These are phyloP conservation scores for Epinephelus cyanopodus DNA, from an alignment of 2,113 vertebrate species.

Conservation along the genomic window DNA sequence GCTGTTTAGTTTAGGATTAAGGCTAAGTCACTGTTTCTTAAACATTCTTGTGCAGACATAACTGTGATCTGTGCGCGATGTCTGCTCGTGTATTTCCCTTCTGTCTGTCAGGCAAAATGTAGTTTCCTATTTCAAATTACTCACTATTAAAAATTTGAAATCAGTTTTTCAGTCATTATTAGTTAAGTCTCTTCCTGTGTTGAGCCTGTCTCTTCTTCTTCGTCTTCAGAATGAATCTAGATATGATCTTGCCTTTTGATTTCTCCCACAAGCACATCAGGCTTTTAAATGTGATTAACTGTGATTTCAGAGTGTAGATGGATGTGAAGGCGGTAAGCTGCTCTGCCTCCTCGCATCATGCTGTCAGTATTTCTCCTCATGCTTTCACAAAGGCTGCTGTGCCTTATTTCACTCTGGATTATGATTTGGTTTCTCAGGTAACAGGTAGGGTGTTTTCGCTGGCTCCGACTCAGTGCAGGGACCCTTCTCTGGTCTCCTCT, in stretches of 20 bases:
- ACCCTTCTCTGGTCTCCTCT: neutral
- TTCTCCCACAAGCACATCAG: neutral
- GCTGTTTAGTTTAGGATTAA: conserved; percentile 74
- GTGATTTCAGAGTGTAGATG: conserved; percentile 25
- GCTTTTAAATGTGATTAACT: neutral
- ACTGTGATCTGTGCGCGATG: conserved; percentile 5
- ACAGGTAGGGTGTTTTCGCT: neutral
- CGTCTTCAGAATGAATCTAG: neutral
- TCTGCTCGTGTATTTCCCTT: neutral
- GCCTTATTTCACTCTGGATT: conserved; percentile 21
- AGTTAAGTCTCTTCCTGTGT: neutral
- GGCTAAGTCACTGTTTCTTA: conserved; percentile 66
- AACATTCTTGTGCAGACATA: conserved; percentile 62
- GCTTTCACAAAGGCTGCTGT: neutral
- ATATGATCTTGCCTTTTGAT: neutral
- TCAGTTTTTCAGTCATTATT: neutral
- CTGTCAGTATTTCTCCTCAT: conserved; percentile 23
- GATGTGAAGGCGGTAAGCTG: conserved; percentile 42
- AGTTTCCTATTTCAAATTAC: neutral
- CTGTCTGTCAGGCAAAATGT: neutral
- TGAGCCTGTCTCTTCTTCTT: neutral
- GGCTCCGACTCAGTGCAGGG: neutral
- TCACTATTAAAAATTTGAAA: neutral
- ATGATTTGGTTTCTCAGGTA: neutral
- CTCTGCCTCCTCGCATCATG: neutral